phyloP scores from a whole-genome alignment of 2,888 invertebrate genomes.

The Trissoscelio sp. region DNA sequence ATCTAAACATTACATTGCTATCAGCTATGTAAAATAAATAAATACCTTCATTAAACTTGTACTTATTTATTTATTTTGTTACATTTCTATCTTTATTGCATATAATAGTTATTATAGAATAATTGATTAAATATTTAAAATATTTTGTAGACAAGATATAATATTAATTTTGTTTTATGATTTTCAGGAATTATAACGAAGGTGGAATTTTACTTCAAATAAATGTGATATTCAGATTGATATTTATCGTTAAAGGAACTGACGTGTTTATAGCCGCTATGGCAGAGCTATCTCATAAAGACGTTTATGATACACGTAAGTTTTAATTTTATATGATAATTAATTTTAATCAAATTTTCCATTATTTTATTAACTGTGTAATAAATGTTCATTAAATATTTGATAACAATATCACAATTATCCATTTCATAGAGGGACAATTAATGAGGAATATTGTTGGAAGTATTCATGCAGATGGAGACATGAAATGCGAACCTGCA shows the following conservation, averaged over 20 bases:
- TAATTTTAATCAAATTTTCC: background rate
- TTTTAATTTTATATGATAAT: slow-evolving; percentile 44
- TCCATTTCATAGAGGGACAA: slow-evolving; percentile 34
- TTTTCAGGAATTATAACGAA: slow-evolving; percentile 13
- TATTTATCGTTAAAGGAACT: slow-evolving; percentile 31
- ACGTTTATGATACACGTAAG: slow-evolving; percentile 78
- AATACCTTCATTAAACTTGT: too few species aligned
- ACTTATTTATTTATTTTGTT: too few species aligned
- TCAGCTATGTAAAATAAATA: too few species aligned
- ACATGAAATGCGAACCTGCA: slow-evolving; percentile 86
- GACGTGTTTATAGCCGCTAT: slow-evolving; percentile 67
- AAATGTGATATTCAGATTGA: slow-evolving; percentile 47
- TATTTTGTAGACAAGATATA: too few species aligned
- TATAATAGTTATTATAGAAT: too few species aligned
- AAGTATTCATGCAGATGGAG: slow-evolving; percentile 78
- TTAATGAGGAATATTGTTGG: slow-evolving; percentile 65
- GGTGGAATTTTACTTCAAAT: slow-evolving; percentile 28
- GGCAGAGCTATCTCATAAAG: slow-evolving; percentile 78
- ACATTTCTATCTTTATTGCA: too few species aligned
- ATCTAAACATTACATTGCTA: too few species aligned
- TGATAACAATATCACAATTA: background rate
- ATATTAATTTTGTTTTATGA: too few species aligned
- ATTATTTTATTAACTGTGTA: too few species aligned
- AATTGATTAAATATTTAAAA: too few species aligned
- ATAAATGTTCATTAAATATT: too few species aligned